A percentile compares a stretch with the other conserved stretches of the same genome.
These are phyloP conservation scores for Sinopyrophorus schimmeli DNA, from an alignment of 2,888 invertebrate species.

Conservation along the genomic window DNA sequence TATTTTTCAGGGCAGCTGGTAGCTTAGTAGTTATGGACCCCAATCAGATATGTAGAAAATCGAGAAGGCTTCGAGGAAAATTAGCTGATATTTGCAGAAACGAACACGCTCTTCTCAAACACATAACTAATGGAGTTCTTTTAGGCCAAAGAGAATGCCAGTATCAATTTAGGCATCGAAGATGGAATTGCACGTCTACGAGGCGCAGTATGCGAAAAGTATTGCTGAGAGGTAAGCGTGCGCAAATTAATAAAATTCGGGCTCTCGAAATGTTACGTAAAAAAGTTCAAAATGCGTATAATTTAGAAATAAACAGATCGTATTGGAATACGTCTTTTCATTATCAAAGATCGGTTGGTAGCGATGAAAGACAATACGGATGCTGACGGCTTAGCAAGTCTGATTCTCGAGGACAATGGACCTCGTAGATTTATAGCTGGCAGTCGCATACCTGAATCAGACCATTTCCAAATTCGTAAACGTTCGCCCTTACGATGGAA, in stretches of 20 bases:
- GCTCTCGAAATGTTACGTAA: too few relatives aligned
- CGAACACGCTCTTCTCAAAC: slow-evolving; percentile 78
- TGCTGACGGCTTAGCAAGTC: slow-evolving; percentile 31
- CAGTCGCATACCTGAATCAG: slow-evolving; percentile 43
- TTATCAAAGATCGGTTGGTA: slow-evolving; percentile 24
- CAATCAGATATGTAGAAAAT: slow-evolving; percentile 85
- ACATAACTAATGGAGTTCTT: slow-evolving; percentile 82
- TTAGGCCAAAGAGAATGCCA: slow-evolving; percentile 86
- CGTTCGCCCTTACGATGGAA: slow-evolving; percentile 32
- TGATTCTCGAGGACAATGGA: slow-evolving; percentile 37
- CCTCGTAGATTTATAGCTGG: slow-evolving; percentile 39
- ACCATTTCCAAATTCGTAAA: slow-evolving; percentile 42
- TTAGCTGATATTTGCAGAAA: slow-evolving; percentile 82
- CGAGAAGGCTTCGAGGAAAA: slow-evolving; percentile 74
- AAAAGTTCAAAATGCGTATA: too few relatives aligned
- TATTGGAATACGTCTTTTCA: slow-evolving; percentile 17
- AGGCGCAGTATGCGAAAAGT: slow-evolving; percentile 82
- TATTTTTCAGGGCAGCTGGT: slow-evolving; percentile 71
- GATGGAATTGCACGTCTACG: slow-evolving; percentile 89
- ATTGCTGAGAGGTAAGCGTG: slow-evolving; percentile 81
- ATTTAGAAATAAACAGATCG: too few relatives aligned
- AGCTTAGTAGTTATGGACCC: slow-evolving; percentile 87
- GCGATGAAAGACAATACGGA: slow-evolving; percentile 22
- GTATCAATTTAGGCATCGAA: slow-evolving; percentile 79
- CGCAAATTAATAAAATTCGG: too few relatives aligned